Evolutionary conservation across 2,797 vertebrate genomes (phyloP), one percentile per base, ranked within the genome.

Genomic region (Pogonophryne albipinna): DNA sequence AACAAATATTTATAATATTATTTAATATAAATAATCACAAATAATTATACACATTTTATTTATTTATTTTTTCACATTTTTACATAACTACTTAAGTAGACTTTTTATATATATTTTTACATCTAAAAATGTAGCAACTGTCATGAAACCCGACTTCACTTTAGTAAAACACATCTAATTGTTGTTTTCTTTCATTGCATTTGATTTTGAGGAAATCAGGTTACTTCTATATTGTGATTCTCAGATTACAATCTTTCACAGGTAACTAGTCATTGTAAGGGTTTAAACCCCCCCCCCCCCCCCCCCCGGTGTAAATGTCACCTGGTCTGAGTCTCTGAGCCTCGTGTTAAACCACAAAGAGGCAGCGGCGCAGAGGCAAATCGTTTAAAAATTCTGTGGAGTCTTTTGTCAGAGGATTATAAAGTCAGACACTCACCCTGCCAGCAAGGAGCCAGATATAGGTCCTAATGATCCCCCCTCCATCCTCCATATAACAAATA

Each of bases 261-360:
- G 83, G 87, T 90, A 85, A 85, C 85, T 65, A 60, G 76, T 27
- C 27, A 27, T 27, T 27, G 27, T 74, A 5, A 52, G 70, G 66
- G 85, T 86, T 85, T 72, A 73, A 87, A 91, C 76, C 91, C 90
- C 91, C 85, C 89, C 89, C 87, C 50, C 51, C 87, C 50, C 51
- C 77, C 45, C 71, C n/a, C n/a, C n/a, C n/a, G 67, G 85, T 79
- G 74, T 78, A 90, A 93, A 94, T 92, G 87, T 93, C 94, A 92
- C 87, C 86, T 80, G 85, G 14, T 56, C 84, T 83, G 84, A 87
- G 83, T 72, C 86, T 84, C 55, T 31, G 87, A 80, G 79, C 85
- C 83, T 77, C 64, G 88, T 90, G 89, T 93, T 90, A 92, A 94
- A 93, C 93, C 91, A 90, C 93, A 94, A 94, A 87, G 92, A 94